These are phyloP conservation scores for Tinea semifulvella DNA, from an alignment of 2,888 invertebrate genomes.

Conservation along the genomic window DNA sequence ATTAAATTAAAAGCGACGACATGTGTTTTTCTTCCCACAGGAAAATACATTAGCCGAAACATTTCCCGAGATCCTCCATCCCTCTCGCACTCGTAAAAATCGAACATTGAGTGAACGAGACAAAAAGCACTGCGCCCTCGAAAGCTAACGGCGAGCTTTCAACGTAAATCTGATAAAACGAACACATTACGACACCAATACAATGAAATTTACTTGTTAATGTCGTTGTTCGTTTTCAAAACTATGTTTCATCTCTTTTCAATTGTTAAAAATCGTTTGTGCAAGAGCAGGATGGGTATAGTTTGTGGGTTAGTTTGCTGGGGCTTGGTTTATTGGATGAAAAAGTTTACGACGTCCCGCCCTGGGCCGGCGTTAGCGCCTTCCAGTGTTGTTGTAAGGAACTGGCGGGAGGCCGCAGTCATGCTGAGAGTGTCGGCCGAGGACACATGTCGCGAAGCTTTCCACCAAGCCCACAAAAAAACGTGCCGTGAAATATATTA, in stretches of 20 bases:
- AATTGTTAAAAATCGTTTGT: neutral
- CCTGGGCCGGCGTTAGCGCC: slow-evolving; percentile 49
- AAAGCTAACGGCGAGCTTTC: slow-evolving; percentile 61
- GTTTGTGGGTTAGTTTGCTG: slow-evolving; percentile 17
- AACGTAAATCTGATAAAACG: slow-evolving; percentile 64
- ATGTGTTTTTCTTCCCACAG: slow-evolving; percentile 67
- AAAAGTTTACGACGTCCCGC: slow-evolving; percentile 52
- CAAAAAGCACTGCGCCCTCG: slow-evolving; percentile 43
- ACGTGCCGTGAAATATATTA: slow-evolving; percentile 38
- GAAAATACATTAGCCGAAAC: slow-evolving; percentile 63
- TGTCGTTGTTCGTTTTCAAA: slow-evolving; percentile 29
- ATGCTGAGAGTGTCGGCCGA: slow-evolving; percentile 63
- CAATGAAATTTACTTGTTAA: slow-evolving; percentile 57
- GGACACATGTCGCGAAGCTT: slow-evolving; percentile 59
- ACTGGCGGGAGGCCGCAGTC: slow-evolving; percentile 61
- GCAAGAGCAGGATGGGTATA: slow-evolving; percentile 13
- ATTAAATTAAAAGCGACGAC: slow-evolving; percentile 66
- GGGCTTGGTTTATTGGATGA: slow-evolving; percentile 46
- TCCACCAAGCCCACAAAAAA: slow-evolving; percentile 52
- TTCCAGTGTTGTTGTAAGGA: slow-evolving; percentile 52
- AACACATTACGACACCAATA: slow-evolving; percentile 59
- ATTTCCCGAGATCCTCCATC: slow-evolving; percentile 46
- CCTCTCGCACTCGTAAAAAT: slow-evolving; percentile 27
- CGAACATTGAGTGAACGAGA: slow-evolving; percentile 24
- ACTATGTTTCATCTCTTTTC: slow-evolving; percentile 28